Conservation (phyloP, 2,113 vertebrate species). For the Lamprotornis superbus region DNA sequence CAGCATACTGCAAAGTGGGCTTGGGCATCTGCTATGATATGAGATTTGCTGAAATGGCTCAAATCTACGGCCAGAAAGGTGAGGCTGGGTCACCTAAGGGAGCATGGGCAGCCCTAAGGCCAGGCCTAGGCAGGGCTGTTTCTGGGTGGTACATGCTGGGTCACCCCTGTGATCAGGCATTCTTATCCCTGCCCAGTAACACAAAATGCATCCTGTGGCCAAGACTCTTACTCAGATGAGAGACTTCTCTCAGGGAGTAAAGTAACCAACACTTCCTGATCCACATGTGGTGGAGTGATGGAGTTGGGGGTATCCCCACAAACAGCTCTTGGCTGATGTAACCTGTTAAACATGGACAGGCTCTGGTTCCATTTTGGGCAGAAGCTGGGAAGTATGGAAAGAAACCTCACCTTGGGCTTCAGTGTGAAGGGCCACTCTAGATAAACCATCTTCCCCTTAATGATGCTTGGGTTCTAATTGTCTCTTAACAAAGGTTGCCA, state of each 20-base stretch:
- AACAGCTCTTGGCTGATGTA: not conserved
- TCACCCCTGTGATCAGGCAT: not conserved
- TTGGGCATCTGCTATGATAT: slow-evolving; percentile 98
- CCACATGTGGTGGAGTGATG: not conserved
- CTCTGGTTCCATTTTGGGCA: not conserved
- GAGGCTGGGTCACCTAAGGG: not conserved
- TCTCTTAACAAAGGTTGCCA: slow-evolving; percentile 82
- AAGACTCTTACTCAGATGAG: not conserved
- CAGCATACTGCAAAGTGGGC: slow-evolving; percentile 95
- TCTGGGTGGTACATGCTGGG: rapidly evolving
- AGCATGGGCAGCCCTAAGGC: not conserved
- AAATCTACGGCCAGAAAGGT: slow-evolving; percentile 91
- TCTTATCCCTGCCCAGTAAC: rapidly evolving
- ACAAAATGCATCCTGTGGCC: not conserved
- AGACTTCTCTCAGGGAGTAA: not conserved
- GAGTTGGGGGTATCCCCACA: not conserved
- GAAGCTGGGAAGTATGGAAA: not conserved
- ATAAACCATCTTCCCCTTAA: not conserved
- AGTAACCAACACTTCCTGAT: not conserved
- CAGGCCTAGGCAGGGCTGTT: not conserved
- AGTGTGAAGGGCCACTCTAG: not conserved
- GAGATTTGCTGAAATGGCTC: slow-evolving; percentile 94
- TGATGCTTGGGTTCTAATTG: not conserved
- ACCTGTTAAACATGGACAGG: not conserved
- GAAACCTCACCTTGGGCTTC: not conserved